Conservation (phyloP, 2,888 invertebrate genomes). For the Ctenicera cuprea region DNA sequence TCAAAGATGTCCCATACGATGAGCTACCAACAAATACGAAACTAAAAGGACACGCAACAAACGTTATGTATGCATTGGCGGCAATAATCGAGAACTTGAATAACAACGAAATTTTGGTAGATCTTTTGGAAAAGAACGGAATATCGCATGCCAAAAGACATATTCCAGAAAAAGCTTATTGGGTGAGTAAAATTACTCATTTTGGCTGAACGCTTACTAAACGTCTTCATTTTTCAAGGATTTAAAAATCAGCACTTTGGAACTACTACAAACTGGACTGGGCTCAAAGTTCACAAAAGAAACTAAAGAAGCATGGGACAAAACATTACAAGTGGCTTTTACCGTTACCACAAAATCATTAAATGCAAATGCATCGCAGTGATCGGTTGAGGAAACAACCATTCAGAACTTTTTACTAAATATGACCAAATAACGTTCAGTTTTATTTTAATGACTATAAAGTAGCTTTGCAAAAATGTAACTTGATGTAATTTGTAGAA, state of each 20-base stretch:
- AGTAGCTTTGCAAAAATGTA: constrained; percentile 1
- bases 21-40: constrained; percentile 72
- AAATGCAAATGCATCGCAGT: constrained; percentile 21
- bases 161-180: constrained; percentile 54
- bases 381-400: not conserved
- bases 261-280: constrained; percentile 69
- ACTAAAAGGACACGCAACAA: constrained; percentile 74
- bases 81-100: constrained; percentile 74
- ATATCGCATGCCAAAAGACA: constrained; percentile 67
- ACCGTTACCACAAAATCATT: constrained; percentile 63
- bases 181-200: constrained; percentile 44
- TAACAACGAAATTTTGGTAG: constrained; percentile 72
- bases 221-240: constrained; percentile 66
- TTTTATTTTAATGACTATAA: constrained; percentile 1
- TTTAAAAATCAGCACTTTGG: constrained; percentile 69
- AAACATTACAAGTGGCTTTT: constrained; percentile 69
- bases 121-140: constrained; percentile 73
- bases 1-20: constrained; percentile 71
- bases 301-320: constrained; percentile 72
- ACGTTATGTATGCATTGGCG: constrained; percentile 73
- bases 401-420: constrained; percentile 8
- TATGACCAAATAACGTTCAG: constrained; percentile 18
- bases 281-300: constrained; percentile 70
- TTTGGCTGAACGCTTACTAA: not conserved
- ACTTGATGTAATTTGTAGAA: no score